Evolutionary conservation across 2,113 vertebrate genomes (phyloP), one percentile per base, ranked within the genome.

Genomic region (Notechis scutatus): DNA sequence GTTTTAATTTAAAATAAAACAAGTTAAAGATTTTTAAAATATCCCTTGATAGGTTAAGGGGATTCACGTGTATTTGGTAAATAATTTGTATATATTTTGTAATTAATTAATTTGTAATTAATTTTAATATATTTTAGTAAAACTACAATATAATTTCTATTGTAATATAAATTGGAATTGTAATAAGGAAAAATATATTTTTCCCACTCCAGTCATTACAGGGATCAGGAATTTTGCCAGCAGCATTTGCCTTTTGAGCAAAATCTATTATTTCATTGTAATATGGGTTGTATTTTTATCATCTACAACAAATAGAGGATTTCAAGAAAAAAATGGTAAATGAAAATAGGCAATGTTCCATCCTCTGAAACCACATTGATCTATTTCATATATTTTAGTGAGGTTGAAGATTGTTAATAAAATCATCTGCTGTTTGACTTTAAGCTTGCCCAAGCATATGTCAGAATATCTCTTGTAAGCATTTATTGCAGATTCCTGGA

Each of bases 21-120:
- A 15, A 15, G 42, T 95, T 59, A 93, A 93, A 95, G 85, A 10
- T 45, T 8, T 91, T 85, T 45, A 9, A 85, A 74, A 56, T 50
- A 39, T 42, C 18, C 34, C n/a, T 55, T 12, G 59, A 47, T 34
- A 81, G 34, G 52, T 5, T 59, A 85, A 85, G 18, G 9, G 81
- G 23, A 7, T 74, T 74, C 69, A 74, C 1, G 6, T 8, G 5
- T 39, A 34, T 74, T 74, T 74, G 14, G 8, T 9, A 1, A 50
- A 50, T 50, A 50, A 50, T 50, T 50, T 9, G 9, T 9, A 50
- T 9, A 50, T 50, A 50, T 50, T 50, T 50, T 50, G 47, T 50
- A 50, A 50, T 47, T 47, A 47, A 50, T 50, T 50, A 50, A 50
- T 50, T 50, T 50, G 1, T 50, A 9, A 50, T 50, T 29, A 29